Percentiles rank a stretch among this genome's conserved stretches.
Conservation (phyloP, 2,888 invertebrate species). For the Tholera decimalis region DNA sequence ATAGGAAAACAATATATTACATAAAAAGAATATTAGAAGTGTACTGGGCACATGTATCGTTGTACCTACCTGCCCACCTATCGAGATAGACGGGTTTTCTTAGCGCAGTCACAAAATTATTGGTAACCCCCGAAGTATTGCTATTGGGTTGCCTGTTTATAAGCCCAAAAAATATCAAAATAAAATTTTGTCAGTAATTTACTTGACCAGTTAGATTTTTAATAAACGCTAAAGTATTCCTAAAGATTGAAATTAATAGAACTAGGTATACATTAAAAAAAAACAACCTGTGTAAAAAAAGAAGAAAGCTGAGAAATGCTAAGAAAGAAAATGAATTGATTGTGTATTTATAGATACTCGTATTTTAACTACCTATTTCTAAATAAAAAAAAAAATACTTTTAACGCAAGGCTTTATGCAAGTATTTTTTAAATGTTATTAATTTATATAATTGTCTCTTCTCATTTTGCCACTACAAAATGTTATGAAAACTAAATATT, state of each 20-base stretch:
- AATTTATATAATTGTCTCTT: not conserved
- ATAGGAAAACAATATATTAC: not conserved
- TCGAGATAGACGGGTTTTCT: too few species aligned
- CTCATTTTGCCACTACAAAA: constrained; percentile 14
- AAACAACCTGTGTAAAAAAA: not conserved
- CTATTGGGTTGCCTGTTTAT: not conserved
- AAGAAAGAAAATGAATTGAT: too few species aligned
- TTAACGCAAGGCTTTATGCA: constrained; percentile 8
- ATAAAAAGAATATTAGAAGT: not conserved
- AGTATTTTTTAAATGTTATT: not conserved
- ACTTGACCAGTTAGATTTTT: not conserved
- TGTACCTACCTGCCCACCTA: not conserved
- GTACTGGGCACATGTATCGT: not conserved
- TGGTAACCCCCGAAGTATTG: not conserved
- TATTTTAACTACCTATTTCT: too few species aligned
- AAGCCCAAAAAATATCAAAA: not conserved
- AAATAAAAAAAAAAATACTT: not conserved
- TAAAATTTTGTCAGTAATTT: not conserved
- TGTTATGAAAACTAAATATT: constrained; percentile 18
- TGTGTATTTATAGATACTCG: too few species aligned
- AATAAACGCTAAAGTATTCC: not conserved
- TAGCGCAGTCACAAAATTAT: not conserved
- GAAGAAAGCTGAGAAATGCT: too few species aligned
- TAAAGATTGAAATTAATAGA: not conserved
- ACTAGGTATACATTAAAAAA: not conserved